Conservation (phyloP, 2,888 invertebrate genomes). For the Strigamia crassipes region DNA sequence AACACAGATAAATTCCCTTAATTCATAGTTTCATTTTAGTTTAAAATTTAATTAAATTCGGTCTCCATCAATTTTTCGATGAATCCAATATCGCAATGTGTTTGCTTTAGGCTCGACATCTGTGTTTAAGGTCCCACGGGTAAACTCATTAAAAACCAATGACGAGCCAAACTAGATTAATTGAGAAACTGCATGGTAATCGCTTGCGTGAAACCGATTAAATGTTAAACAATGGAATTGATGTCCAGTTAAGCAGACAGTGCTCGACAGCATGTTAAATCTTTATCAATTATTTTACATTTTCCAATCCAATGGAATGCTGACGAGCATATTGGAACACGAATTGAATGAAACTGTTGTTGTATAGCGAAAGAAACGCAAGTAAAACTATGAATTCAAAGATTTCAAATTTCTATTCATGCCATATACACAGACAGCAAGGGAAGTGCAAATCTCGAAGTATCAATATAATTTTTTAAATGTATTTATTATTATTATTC, state of each 20-base stretch:
- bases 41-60: neutral
- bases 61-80: neutral
- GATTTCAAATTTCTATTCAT: constrained; percentile 18
- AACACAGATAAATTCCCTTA: neutral
- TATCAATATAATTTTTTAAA: neutral
- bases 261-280: neutral
- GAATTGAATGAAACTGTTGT: no score
- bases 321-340: no score
- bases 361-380: neutral
- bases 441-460: constrained; percentile 29
- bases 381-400: neutral
- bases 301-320: no score
- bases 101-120: neutral
- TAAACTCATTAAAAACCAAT: neutral
- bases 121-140: neutral
- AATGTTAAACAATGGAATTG: neutral
- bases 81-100: neutral
- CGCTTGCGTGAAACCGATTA: neutral
- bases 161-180: neutral
- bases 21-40: constrained; percentile 22
- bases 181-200: neutral
- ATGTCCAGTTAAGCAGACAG: neutral
- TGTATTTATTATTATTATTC: neutral
- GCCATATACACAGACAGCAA: constrained; percentile 25
- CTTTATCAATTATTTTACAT: no score